Conservation (phyloP, 2,888 invertebrate species). For the Phasia obesa region DNA sequence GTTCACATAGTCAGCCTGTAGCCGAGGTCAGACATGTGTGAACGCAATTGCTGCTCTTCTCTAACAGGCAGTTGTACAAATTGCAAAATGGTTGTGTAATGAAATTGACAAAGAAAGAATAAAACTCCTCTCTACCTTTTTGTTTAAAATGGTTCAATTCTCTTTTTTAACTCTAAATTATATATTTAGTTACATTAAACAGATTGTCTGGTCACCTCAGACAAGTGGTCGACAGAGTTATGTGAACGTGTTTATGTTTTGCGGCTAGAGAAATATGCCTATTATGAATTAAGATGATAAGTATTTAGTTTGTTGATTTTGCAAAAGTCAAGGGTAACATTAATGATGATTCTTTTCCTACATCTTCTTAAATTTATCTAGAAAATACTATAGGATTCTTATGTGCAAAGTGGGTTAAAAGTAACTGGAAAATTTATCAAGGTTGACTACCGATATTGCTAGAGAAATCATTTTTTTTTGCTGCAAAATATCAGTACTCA, state of each 20-base stretch:
- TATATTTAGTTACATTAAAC: constrained; percentile 20
- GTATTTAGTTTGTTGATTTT: too few relatives aligned
- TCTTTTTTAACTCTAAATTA: constrained; percentile 27
- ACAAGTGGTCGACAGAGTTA: constrained; percentile 19
- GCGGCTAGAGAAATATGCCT: neutral
- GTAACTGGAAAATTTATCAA: too few relatives aligned
- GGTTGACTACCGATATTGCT: too few relatives aligned
- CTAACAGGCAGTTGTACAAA: constrained; percentile 33
- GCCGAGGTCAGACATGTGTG: constrained; percentile 23
- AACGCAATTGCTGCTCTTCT: constrained; percentile 37
- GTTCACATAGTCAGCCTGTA: constrained; percentile 5
- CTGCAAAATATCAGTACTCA: too few relatives aligned
- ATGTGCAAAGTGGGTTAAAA: too few relatives aligned
- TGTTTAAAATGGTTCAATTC: constrained; percentile 31
- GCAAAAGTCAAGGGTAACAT: too few relatives aligned
- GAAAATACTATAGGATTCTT: too few relatives aligned
- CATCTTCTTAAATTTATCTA: too few relatives aligned
- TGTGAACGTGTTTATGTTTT: constrained; percentile 4
- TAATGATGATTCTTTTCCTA: too few relatives aligned
- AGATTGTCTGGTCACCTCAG: constrained; percentile 3
- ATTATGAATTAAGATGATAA: too few relatives aligned
- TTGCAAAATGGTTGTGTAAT: constrained; percentile 51
- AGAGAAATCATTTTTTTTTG: too few relatives aligned
- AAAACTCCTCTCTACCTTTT: constrained; percentile 2
- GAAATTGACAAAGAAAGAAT: neutral